A percentile compares a stretch with the other conserved stretches of the same genome.
Conservation (phyloP, 1,140 invertebrate species). For the Pteromalus puparum region DNA sequence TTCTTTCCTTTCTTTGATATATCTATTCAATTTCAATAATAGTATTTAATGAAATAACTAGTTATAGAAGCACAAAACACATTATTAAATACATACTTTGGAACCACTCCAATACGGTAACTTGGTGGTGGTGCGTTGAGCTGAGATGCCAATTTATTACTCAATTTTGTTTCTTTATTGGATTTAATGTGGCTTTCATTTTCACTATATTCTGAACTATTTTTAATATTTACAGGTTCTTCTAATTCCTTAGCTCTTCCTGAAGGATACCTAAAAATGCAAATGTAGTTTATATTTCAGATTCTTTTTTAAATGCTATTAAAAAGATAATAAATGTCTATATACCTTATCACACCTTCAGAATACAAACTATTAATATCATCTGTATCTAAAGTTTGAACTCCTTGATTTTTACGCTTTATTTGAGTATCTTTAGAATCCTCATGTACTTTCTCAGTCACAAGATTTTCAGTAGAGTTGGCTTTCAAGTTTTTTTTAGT, state of each 20-base stretch:
- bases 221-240: constrained; percentile 27
- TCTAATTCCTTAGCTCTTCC: constrained; percentile 38
- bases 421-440: constrained; percentile 20
- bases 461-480: constrained; percentile 54
- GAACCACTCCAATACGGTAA: constrained; percentile 71
- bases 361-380: constrained; percentile 61
- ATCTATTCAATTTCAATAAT: constrained; percentile 25
- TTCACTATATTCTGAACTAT: constrained; percentile 21
- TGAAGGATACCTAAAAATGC: constrained; percentile 47
- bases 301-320: background rate
- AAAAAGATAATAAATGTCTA: constrained; percentile 1
- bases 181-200: constrained; percentile 21
- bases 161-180: constrained; percentile 32
- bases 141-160: constrained; percentile 59
- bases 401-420: constrained; percentile 64
- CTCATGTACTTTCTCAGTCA: constrained; percentile 21
- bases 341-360: constrained; percentile 66
- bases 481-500: constrained; percentile 54
- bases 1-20: constrained; percentile 54
- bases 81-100: constrained; percentile 65
- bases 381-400: constrained; percentile 67
- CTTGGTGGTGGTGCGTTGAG: constrained; percentile 61
- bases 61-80: background rate
- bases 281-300: too few relatives aligned
- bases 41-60: background rate